phyloP scores from a whole-genome alignment of 2,113 vertebrate genomes.

The Tyrannus savana region DNA sequence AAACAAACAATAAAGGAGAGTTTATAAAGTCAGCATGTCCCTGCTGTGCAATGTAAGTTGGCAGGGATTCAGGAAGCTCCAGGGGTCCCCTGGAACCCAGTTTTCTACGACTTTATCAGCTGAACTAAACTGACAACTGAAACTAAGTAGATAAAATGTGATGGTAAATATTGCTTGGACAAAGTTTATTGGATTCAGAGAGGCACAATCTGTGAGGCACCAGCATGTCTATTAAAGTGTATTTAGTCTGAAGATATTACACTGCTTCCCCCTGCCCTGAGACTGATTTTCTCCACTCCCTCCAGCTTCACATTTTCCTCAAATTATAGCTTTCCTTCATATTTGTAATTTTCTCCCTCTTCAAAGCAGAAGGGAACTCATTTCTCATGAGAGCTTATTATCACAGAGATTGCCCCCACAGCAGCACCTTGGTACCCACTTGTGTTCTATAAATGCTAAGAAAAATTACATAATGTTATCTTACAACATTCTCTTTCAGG shows the following conservation, averaged over 20 bases:
- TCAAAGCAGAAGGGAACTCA: not conserved
- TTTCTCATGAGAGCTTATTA: not conserved
- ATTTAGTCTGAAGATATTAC: not conserved
- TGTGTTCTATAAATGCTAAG: not conserved
- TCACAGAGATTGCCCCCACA: not conserved
- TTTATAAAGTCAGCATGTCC: not conserved
- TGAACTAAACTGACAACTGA: not conserved
- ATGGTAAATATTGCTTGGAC: not conserved
- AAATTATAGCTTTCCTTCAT: not conserved
- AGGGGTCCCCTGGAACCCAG: not conserved
- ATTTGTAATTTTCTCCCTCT: slow-evolving; percentile 1
- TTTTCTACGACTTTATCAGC: not conserved
- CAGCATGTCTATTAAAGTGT: not conserved
- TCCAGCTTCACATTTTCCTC: not conserved
- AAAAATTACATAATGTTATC: not conserved
- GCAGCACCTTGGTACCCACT: not conserved
- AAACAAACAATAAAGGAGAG: not conserved
- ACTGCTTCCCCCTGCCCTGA: not conserved
- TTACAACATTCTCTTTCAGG: not conserved
- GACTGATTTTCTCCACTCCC: not conserved
- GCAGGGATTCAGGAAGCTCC: not conserved
- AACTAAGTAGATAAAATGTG: not conserved
- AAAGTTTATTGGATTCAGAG: not conserved
- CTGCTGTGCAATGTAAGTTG: not conserved
- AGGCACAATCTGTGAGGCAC: not conserved